phyloP scores from a whole-genome alignment of 2,888 invertebrate genomes.

The Choreutis nemorana region DNA sequence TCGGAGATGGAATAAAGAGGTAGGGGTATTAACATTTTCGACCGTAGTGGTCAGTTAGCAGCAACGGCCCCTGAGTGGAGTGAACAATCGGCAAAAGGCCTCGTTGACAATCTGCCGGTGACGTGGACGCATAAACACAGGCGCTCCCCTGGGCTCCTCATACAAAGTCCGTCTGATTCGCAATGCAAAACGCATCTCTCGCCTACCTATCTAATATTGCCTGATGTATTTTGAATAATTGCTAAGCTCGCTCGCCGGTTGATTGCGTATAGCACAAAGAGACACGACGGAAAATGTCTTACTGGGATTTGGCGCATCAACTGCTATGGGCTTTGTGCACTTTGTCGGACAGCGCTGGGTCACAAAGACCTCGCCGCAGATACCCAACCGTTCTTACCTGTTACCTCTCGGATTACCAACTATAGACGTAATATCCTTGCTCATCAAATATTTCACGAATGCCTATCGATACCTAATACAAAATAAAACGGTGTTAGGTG shows the following conservation, averaged over 20 bases:
- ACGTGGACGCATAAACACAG: constrained; percentile 34
- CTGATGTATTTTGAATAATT: constrained; percentile 65
- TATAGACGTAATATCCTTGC: too few relatives aligned
- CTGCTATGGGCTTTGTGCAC: too few relatives aligned
- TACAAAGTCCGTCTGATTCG: constrained; percentile 58
- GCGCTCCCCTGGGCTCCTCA: constrained; percentile 34
- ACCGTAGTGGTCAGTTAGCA: too few relatives aligned
- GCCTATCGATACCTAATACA: too few relatives aligned
- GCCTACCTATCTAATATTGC: constrained; percentile 62
- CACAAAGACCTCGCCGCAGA: too few relatives aligned
- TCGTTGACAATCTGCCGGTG: constrained; percentile 23
- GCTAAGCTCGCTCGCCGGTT: constrained; percentile 35
- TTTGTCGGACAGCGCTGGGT: too few relatives aligned
- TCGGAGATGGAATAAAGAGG: too few relatives aligned
- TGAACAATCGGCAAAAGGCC: constrained; percentile 44
- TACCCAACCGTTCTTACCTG: too few relatives aligned
- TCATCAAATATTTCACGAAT: too few relatives aligned
- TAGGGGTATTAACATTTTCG: too few relatives aligned
- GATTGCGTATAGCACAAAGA: constrained; percentile 51
- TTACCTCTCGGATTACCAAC: too few relatives aligned
- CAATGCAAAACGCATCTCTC: constrained; percentile 61
- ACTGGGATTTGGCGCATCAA: constrained; percentile 26
- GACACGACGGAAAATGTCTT: constrained; percentile 47
- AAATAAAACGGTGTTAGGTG: too few relatives aligned
- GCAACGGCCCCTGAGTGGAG: constrained; percentile 27